Base-by-base conservation (phyloP, 2,797 vertebrate species). In the Sebastes baramenuke region DNA sequence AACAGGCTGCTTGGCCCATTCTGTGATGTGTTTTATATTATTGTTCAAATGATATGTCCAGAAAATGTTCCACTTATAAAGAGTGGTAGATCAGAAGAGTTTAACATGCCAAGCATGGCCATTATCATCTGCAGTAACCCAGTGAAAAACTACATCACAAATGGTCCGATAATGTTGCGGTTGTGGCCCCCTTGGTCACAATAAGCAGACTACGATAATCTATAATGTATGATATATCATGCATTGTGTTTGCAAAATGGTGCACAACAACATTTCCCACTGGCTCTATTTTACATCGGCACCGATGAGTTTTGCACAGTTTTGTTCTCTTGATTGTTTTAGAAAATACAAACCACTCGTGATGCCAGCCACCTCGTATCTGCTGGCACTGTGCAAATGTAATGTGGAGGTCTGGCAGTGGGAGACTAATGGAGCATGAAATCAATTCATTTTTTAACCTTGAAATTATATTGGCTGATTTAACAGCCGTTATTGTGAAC, bases 371-470 rank as follows among this genome's bases (percentile, higher is more conserved):
- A 13, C 55, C 60, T 58, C 62, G 24, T 69, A 27, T 70, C 62
- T 67, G 36, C 69, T 75, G 75, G 49, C 73, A 12, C 80, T 56
- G 54, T 56, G 14, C 46, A 54, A 65, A 67, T 52, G 12, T 9
- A 70, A 42, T n/a, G 59, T 20, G 32, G 27, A 56, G 22, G 27
- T 64, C 73, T 83, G 56, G 74, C 79, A 75, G 25, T 24, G 24
- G 62, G 22, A 74, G 25, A 64, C 69, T 34, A 78, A 64, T 32
- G 27, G 62, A 74, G 62, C 49, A 18, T 71, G 76, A 79, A 74
- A 82, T 80, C n/a, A 79, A 75, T 87, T 42, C 2, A 32, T 75
- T 72, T 83, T 83, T 80, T 80, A 76, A 82, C 80, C 55, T 49
- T 85, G 24, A 83, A 78, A 79, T 68, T 32, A 38, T 58, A 68